Percentiles rank a stretch among this genome's conserved stretches.
phyloP scores from a whole-genome alignment of 2,113 vertebrate species.

The Malurus elegans region DNA sequence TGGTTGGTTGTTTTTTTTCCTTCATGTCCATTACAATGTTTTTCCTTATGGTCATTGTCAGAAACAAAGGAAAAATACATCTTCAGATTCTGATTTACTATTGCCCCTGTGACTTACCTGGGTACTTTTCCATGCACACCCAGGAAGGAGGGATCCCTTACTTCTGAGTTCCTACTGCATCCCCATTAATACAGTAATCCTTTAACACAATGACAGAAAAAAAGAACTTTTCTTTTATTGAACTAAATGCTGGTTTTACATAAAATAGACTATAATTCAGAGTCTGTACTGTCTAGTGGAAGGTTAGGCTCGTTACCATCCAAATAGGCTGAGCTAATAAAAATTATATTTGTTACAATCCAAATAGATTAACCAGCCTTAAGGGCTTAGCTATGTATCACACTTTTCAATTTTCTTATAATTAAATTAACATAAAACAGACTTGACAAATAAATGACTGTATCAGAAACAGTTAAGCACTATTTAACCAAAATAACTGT shows the following conservation, averaged over 20 bases:
- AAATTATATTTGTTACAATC: constrained; percentile 84
- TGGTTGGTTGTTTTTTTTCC: background rate
- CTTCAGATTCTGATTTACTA: background rate
- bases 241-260: constrained; percentile 74
- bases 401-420: constrained; percentile 80
- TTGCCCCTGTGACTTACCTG: constrained; percentile 15
- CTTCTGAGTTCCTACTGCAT: background rate
- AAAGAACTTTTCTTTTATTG: constrained; percentile 74
- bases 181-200: constrained; percentile 67
- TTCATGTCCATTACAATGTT: background rate
- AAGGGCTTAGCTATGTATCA: constrained; percentile 80
- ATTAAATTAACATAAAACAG: constrained; percentile 82
- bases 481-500: constrained; percentile 74
- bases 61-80: background rate
- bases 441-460: constrained; percentile 78
- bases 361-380: constrained; percentile 81
- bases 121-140: background rate
- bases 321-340: constrained; percentile 80
- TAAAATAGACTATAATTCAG: constrained; percentile 78
- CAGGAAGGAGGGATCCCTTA: background rate
- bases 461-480: constrained; percentile 76
- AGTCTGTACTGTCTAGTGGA: constrained; percentile 75
- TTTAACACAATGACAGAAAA: constrained; percentile 72
- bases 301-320: constrained; percentile 79
- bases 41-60: background rate